Conservation (phyloP, 1,140 invertebrate genomes). For the Yoshiicerus persimilis region DNA sequence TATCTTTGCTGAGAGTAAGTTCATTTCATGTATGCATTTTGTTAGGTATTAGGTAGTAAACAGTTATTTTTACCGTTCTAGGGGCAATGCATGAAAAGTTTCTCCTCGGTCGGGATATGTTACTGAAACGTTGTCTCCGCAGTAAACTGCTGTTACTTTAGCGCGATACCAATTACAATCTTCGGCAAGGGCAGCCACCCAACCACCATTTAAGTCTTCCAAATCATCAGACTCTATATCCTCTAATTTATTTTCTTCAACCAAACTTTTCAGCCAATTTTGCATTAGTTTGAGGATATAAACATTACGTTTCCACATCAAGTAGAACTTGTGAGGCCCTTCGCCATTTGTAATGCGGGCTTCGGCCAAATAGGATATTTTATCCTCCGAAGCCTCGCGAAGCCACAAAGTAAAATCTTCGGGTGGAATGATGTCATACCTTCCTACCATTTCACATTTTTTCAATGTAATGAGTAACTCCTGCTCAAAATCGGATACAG, state of each 20-base stretch:
- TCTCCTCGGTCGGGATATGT: not conserved
- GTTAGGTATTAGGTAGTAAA: no score
- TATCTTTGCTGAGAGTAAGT: no score
- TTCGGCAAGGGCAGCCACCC: not conserved
- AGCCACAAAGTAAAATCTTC: not conserved
- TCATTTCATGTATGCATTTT: no score
- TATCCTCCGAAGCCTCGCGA: not conserved
- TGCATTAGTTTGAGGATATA: not conserved
- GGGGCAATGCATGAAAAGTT: not conserved
- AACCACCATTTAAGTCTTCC: not conserved
- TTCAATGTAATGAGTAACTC: not conserved
- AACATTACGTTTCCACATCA: not conserved
- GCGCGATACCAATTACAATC: not conserved
- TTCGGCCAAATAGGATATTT: not conserved
- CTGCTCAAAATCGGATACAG: not conserved
- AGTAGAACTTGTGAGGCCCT: not conserved
- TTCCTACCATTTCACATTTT: not conserved
- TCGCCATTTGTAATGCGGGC: not conserved
- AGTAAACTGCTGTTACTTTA: not conserved
- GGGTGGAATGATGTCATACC: not conserved
- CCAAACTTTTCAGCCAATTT: not conserved
- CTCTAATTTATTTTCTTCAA: not conserved
- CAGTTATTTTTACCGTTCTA: not conserved
- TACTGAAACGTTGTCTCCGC: not conserved
- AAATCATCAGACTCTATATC: not conserved